phyloP scores from a whole-genome alignment of 2,888 invertebrate species.

The Litoditis marina region DNA sequence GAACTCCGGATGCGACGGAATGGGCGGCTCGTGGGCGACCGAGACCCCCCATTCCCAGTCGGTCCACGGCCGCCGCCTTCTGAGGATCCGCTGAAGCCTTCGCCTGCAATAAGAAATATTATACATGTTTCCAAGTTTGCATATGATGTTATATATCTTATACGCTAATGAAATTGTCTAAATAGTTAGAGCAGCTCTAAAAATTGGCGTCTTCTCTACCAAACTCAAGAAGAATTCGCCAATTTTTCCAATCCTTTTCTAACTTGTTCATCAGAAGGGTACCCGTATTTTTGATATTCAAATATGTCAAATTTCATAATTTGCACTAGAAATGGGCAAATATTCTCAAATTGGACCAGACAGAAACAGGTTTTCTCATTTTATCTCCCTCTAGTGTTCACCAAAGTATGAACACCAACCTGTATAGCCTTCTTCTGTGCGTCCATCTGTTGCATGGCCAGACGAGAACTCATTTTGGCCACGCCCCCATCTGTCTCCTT shows the following conservation, averaged over 20 bases:
- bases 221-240: no score
- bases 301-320: neutral
- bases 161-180: neutral
- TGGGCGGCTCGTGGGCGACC: constrained; percentile 46
- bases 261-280: neutral
- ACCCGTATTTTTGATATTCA: neutral
- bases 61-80: constrained; percentile 82
- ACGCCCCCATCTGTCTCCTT: constrained; percentile 13
- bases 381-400: neutral
- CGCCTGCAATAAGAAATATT: constrained; percentile 25
- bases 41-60: constrained; percentile 81
- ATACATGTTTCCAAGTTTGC: neutral
- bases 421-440: constrained; percentile 59
- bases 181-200: no score
- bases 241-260: no score
- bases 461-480: constrained; percentile 64
- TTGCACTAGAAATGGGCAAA: neutral
- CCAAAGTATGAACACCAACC: no score
- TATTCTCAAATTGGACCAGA: no score
- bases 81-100: constrained; percentile 71
- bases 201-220: no score
- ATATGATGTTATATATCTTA: neutral
- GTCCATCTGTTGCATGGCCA: constrained; percentile 77
- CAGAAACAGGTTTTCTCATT: neutral
- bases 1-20: constrained; percentile 54